phyloP scores from a whole-genome alignment of 1,140 invertebrate genomes.

The Philaenus spumarius region DNA sequence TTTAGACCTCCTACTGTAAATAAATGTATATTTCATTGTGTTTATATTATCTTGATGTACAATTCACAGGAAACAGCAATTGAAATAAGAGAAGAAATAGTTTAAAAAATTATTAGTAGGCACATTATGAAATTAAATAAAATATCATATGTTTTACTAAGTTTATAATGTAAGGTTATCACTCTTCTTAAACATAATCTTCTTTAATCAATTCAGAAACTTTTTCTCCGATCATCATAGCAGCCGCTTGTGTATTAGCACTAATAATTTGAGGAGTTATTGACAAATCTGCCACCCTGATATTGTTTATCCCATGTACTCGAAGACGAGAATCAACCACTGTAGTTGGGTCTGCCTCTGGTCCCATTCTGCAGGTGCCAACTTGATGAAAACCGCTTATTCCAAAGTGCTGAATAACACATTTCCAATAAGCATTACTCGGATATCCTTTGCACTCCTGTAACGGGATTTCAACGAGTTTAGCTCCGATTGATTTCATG shows the following conservation, averaged over 20 bases:
- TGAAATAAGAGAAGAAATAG: too few species aligned
- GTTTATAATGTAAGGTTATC: too few species aligned
- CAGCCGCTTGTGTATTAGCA: constrained; percentile 62
- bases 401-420: constrained; percentile 30
- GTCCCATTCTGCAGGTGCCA: constrained; percentile 41
- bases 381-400: constrained; percentile 36
- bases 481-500: too few species aligned
- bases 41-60: too few species aligned
- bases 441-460: too few species aligned
- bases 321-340: constrained; percentile 52
- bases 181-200: constrained; percentile 33
- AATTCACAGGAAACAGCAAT: too few species aligned
- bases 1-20: too few species aligned
- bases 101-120: too few species aligned
- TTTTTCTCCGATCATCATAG: constrained; percentile 62
- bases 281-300: constrained; percentile 63
- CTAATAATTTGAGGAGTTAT: constrained; percentile 61
- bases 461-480: too few species aligned
- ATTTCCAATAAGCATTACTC: constrained; percentile 29
- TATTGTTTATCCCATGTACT: constrained; percentile 49
- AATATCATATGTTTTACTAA: too few species aligned
- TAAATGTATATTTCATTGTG: too few species aligned
- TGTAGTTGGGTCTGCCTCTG: constrained; percentile 31
- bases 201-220: constrained; percentile 58
- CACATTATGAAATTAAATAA: too few species aligned